Percentiles rank a stretch among this genome's conserved stretches.
phyloP scores from a whole-genome alignment of 2,888 invertebrate genomes.

The Andricus curvator region DNA sequence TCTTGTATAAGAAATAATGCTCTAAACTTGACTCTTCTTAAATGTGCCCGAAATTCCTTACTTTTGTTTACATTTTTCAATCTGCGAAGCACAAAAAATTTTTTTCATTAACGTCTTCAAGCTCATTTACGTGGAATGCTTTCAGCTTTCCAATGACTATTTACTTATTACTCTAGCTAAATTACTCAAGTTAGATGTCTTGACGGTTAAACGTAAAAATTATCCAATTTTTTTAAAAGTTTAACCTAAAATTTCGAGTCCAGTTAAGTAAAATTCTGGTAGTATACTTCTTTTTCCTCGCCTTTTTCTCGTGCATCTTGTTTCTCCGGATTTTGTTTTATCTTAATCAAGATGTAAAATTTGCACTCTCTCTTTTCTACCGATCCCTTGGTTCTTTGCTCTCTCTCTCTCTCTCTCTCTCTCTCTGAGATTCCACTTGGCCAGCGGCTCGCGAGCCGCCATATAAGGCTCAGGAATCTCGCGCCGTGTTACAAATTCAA shows the following conservation, averaged over 20 bases:
- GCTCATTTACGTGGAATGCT: no score
- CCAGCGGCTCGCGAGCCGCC: constrained; percentile 51
- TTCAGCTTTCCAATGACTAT: no score
- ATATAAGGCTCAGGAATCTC: constrained; percentile 63
- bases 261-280: not conserved
- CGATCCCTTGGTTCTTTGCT: constrained; percentile 45
- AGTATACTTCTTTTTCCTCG: not conserved
- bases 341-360: constrained; percentile 64
- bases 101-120: no score
- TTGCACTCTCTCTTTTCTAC: constrained; percentile 53
- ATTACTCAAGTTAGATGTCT: no score
- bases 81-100: no score
- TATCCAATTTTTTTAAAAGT: no score
- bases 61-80: no score
- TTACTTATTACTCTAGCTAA: no score
- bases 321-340: not conserved
- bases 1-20: no score
- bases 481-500: constrained; percentile 68
- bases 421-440: constrained; percentile 50
- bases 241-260: not conserved
- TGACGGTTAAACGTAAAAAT: no score
- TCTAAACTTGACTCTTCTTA: no score
- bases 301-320: not conserved
- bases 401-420: constrained; percentile 50
- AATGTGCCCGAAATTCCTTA: no score